Evolutionary conservation across 2,113 vertebrate genomes (phyloP).

Genomic region (Bettongia penicillata): DNA sequence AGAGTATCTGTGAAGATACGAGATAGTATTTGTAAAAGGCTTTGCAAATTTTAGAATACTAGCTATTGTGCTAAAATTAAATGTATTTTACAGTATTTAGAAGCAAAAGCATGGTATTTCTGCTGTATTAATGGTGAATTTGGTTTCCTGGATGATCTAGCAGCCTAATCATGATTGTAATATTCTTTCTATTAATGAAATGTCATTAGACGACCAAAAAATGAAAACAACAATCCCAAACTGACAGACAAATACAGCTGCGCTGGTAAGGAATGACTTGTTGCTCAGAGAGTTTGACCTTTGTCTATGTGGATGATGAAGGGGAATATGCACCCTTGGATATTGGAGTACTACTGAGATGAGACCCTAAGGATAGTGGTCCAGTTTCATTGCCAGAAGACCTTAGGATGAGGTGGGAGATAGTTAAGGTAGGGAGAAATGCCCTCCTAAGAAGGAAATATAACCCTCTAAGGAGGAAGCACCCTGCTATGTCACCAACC

Average conservation of each 20-base stretch:
- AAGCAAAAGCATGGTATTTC: neutral
- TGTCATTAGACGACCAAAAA: neutral
- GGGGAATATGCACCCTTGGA: neutral
- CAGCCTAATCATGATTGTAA: neutral
- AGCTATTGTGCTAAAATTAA: neutral
- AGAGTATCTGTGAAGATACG: neutral
- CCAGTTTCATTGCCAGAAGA: neutral
- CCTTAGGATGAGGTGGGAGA: neutral
- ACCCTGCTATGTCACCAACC: neutral
- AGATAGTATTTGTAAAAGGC: neutral
- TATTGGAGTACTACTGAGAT: neutral
- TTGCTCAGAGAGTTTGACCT: neutral
- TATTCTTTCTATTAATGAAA: neutral
- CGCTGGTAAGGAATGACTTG: neutral
- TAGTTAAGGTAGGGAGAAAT: neutral
- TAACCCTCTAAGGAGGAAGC: no score
- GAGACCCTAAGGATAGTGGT: neutral
- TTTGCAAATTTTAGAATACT: neutral
- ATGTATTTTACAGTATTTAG: neutral
- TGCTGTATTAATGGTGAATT: neutral
- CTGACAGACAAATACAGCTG: neutral
- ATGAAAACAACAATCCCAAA: neutral
- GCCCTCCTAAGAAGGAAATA: neutral
- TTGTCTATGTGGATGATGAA: neutral
- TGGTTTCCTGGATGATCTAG: neutral